Percentiles rank a stretch among this genome's conserved stretches.
Conservation (phyloP, 2,888 invertebrate genomes). For the Philereme transversata region DNA sequence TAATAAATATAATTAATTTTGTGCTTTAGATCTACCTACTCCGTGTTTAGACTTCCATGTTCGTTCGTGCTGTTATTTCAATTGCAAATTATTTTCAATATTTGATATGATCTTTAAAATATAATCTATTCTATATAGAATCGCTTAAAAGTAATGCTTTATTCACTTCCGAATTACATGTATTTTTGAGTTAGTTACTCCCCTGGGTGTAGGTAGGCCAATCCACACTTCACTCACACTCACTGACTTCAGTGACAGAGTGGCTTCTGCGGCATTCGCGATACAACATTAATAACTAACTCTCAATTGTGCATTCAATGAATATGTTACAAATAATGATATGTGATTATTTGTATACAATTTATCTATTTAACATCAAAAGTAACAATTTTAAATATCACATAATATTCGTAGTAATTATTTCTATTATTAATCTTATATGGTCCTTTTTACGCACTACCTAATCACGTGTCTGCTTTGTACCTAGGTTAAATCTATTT, state of each 20-base stretch:
- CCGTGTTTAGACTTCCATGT: slow-evolving; percentile 12
- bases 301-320: slow-evolving; percentile 46
- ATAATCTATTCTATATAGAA: slow-evolving; percentile 4
- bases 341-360: slow-evolving; percentile 73
- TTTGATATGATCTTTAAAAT: background rate
- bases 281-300: background rate
- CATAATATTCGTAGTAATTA: slow-evolving; percentile 79
- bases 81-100: slow-evolving; percentile 11
- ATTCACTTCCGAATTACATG: slow-evolving; percentile 13
- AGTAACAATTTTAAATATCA: slow-evolving; percentile 79
- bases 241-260: too few relatives aligned
- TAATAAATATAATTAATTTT: slow-evolving; percentile 41
- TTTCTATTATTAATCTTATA: slow-evolving; percentile 66
- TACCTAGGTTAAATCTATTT: slow-evolving; percentile 19
- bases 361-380: slow-evolving; percentile 73
- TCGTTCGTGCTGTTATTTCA: slow-evolving; percentile 36
- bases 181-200: background rate
- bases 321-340: slow-evolving; percentile 76
- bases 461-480: slow-evolving; percentile 59
- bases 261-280: background rate
- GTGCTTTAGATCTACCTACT: slow-evolving; percentile 53
- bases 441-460: slow-evolving; percentile 70
- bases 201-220: background rate
- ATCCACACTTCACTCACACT: too few relatives aligned
- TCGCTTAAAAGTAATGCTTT: slow-evolving; percentile 16